These are phyloP conservation scores for Dryadula phaetusa DNA, from an alignment of 2,888 invertebrate species.

Conservation along the genomic window DNA sequence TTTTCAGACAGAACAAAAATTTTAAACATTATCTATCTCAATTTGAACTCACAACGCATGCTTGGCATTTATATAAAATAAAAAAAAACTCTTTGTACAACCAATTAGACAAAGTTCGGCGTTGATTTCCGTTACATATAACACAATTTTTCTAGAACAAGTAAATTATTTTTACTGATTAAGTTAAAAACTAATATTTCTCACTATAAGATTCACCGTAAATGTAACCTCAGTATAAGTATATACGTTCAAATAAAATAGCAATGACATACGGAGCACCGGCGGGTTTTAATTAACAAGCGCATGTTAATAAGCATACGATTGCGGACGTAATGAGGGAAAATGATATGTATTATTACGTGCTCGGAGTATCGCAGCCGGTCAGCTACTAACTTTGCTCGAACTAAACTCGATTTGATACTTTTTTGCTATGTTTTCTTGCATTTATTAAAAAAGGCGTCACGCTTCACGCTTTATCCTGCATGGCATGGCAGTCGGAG, in stretches of 20 bases:
- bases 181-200: background rate
- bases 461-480: no score
- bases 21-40: no score
- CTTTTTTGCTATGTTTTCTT: no score
- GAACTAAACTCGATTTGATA: background rate
- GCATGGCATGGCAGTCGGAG: no score
- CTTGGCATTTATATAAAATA: no score
- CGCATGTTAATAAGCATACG: slow-evolving; percentile 44
- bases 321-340: slow-evolving; percentile 39
- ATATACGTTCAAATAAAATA: slow-evolving; percentile 39
- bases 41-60: no score
- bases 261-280: slow-evolving; percentile 35
- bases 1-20: no score
- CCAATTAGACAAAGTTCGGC: no score
- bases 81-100: no score
- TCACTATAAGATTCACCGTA: background rate
- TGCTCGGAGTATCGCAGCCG: slow-evolving; percentile 13
- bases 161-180: no score
- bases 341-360: slow-evolving; percentile 42
- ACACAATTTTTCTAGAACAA: background rate
- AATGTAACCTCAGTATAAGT: slow-evolving; percentile 16
- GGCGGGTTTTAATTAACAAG: slow-evolving; percentile 45
- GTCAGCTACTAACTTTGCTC: slow-evolving; percentile 10
- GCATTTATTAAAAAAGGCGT: no score
- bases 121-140: no score